Percentiles rank a stretch among this genome's conserved stretches.
These are phyloP conservation scores for Hirtodrosophila duncani DNA, from an alignment of 2,888 invertebrate genomes.

Conservation along the genomic window DNA sequence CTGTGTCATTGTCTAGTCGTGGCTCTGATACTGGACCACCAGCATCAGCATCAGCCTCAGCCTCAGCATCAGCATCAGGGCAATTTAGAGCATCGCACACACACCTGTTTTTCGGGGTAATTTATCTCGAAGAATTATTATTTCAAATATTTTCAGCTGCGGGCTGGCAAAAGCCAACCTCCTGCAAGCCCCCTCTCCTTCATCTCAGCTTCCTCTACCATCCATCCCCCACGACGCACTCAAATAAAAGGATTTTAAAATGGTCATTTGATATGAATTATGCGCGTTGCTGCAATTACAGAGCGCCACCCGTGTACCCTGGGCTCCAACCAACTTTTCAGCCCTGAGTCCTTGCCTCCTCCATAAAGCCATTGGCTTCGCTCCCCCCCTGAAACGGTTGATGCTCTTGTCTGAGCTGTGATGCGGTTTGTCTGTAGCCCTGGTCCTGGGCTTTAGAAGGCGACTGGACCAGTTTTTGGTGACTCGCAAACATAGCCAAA, in stretches of 20 bases:
- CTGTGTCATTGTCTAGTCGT: slow-evolving; percentile 66
- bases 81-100: slow-evolving; percentile 74
- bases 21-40: slow-evolving; percentile 15
- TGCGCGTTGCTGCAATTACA: slow-evolving; percentile 77
- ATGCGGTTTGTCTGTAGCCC: slow-evolving; percentile 63
- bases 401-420: slow-evolving; percentile 68
- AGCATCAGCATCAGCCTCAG: slow-evolving; percentile 15
- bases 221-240: slow-evolving; percentile 49
- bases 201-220: too few relatives aligned
- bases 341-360: not conserved
- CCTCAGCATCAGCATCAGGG: slow-evolving; percentile 44
- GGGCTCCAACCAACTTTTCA: not conserved
- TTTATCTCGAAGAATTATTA: slow-evolving; percentile 79
- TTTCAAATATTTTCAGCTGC: slow-evolving; percentile 76
- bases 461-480: slow-evolving; percentile 8
- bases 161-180: slow-evolving; percentile 20
- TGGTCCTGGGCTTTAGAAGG: too few relatives aligned
- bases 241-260: slow-evolving; percentile 78
- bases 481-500: slow-evolving; percentile 35
- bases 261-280: slow-evolving; percentile 78
- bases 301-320: slow-evolving; percentile 31
- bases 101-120: too few relatives aligned
- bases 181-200: too few relatives aligned
- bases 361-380: slow-evolving; percentile 1
- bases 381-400: slow-evolving; percentile 34